Evolutionary conservation across 2,113 vertebrate genomes (phyloP).

Genomic region (Pygoscelis antarcticus): DNA sequence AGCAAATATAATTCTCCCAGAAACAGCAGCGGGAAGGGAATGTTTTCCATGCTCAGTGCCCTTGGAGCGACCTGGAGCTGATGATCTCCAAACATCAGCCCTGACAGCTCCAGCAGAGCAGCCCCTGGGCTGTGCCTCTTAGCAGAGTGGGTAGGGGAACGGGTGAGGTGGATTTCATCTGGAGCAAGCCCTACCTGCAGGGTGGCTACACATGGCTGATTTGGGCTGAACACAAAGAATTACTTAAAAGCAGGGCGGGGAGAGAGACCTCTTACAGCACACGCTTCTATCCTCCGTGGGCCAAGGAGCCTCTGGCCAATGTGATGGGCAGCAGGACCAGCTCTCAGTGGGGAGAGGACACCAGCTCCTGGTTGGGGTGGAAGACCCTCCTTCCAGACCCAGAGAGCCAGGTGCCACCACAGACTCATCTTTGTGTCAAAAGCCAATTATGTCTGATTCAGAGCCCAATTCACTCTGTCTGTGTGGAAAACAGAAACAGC

Average conservation of each 20-base stretch:
- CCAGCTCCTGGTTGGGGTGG: neutral
- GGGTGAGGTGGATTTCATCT: neutral
- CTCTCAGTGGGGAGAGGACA: neutral
- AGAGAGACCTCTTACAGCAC: neutral
- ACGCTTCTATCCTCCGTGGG: neutral
- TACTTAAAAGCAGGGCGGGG: neutral
- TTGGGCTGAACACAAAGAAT: neutral
- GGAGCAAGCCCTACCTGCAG: neutral
- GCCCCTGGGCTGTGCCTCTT: neutral
- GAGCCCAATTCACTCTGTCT: neutral
- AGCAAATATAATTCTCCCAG: neutral
- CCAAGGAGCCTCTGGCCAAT: neutral
- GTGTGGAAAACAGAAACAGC: neutral
- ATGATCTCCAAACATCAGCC: neutral
- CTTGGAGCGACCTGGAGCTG: neutral
- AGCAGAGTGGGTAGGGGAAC: neutral
- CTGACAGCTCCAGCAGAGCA: neutral
- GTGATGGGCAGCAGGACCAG: neutral
- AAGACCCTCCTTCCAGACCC: neutral
- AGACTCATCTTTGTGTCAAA: neutral
- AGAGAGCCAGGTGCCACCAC: neutral
- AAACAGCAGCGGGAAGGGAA: neutral
- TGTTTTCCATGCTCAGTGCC: rapidly evolving
- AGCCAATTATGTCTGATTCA: neutral
- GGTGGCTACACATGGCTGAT: neutral